Evolutionary conservation across 64 coral and sea anemone genomes (phyloP), one percentile per base, ranked within the genome.

Genomic region (Dendronephthya gigantea): DNA sequence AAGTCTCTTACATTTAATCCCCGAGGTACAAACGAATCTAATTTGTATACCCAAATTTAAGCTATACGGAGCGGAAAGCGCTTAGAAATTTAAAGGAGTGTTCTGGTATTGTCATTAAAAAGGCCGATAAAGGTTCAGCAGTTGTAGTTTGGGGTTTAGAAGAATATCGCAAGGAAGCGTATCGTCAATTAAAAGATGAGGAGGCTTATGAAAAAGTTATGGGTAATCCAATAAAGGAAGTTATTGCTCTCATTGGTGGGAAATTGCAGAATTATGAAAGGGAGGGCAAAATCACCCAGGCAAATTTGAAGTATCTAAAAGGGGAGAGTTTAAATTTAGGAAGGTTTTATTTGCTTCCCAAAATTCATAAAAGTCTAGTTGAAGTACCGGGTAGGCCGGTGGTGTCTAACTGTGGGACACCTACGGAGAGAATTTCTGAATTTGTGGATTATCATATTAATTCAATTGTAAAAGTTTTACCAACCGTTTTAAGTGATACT

Each of bases 381-480:
- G 55, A 27, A 17, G 7, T 19, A 6, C 72, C 72, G 19, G 72
- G 72, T 79, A 19, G 72, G 15, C 72, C 72, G 7, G 37, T 79
- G 5, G 30, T 79, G 34, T 79, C 72, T 2, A 29, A 29, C 19
- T 79, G 72, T 79, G 72, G 37, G 30, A 36, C 72, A 33, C 32
- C 27, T 29, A 79, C 72, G 3, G 72, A 79, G 31, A 10, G 28
- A 7, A 35, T 79, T 35, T 74, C 68, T 7, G 31, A 35, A 35
- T 33, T 79, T 39, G 37, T 79, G 31, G 72, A 79, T 79, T 35
- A 36, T 35, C 72, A 79, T 79, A 35, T 79, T 39, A 79, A 79
- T 28, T 33, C 72, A 14, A 19, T 79, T 29, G 72, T 33, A 16
- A 33, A 19, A 16, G 30, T 2, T 15, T 17, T 79, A 35, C 72